These are phyloP conservation scores for Saccostrea glomerata DNA, from an alignment of 1,140 invertebrate genomes.

Conservation along the genomic window DNA sequence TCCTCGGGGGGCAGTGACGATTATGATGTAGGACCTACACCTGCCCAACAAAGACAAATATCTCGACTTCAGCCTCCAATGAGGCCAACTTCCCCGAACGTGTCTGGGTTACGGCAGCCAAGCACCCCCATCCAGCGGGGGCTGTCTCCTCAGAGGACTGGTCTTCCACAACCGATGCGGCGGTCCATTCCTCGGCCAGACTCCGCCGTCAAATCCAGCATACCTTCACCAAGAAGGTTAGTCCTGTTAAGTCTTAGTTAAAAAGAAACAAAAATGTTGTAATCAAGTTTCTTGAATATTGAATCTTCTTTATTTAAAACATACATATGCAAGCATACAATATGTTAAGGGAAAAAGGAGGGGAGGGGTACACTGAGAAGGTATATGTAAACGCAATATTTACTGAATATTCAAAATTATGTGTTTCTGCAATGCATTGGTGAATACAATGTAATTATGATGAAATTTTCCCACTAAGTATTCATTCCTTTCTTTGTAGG, in stretches of 20 bases:
- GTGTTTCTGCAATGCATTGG: too few relatives aligned
- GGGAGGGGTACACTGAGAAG: too few relatives aligned
- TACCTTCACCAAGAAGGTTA: slow-evolving; percentile 68
- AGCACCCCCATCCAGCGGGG: slow-evolving; percentile 50
- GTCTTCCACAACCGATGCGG: slow-evolving; percentile 65
- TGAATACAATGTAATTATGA: too few relatives aligned
- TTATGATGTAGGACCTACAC: slow-evolving; percentile 49
- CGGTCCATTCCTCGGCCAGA: slow-evolving; percentile 64
- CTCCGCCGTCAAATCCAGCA: slow-evolving; percentile 49
- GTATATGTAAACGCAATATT: too few relatives aligned
- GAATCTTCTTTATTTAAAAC: too few relatives aligned
- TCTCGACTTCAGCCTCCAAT: slow-evolving; percentile 62
- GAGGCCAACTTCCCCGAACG: slow-evolving; percentile 62
- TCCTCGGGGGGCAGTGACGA: slow-evolving; percentile 65
- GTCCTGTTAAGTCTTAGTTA: neutral
- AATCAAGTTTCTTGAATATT: too few relatives aligned
- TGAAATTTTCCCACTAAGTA: too few relatives aligned
- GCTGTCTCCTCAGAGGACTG: slow-evolving; percentile 64
- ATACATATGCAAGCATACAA: too few relatives aligned
- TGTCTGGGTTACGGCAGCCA: slow-evolving; percentile 62
- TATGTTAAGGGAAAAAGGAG: too few relatives aligned
- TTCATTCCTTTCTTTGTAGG: neutral
- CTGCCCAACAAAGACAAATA: slow-evolving; percentile 57
- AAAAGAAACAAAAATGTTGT: too few relatives aligned
- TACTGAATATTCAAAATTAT: too few relatives aligned